Evolutionary conservation across 2,113 vertebrate genomes (phyloP), one percentile per base, ranked within the genome.

Genomic region (Coptodon bakossiorum): DNA sequence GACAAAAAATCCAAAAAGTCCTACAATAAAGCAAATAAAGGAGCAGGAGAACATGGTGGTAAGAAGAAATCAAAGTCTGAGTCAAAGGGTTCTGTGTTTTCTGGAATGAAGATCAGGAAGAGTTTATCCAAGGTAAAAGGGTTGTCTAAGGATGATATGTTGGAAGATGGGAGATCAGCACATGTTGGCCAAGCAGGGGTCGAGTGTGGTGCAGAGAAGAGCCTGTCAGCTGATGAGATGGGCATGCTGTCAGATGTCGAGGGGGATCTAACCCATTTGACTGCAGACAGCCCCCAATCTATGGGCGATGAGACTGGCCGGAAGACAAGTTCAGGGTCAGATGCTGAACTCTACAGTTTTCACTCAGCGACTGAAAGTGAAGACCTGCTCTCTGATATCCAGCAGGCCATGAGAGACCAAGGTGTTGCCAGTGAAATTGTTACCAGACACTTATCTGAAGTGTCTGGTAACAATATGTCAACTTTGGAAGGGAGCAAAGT

Each of bases 261-360:
- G 76, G 96, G 90, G 43, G 95, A 97, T 85, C 94, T 94, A 57
- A 95, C 91, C 92, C 90, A 68, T 86, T 92, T 96, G 80, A 92
- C 91, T 17, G 80, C 91, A 84, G 96, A 95, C 92, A 90, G 87
- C 83, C 91, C 83, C 31, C 95, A 94, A 80, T 94, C 95, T 78
- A 90, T 93, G 27, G 82, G 52, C 1, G 96, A 97, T 82, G 95
- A 97, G 81, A 95, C 95, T 89, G 96, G 95, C 95, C 96, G 96
- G 93, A 97, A 97, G 92, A 96, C 96, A 63, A 98, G 97, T 83
- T 99, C 98, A 1, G 98, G 96, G 71, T 99, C 98, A 0, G 98
- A 99, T 80, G 97, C 96, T 4, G 98, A 99, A 93, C 96, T 98
- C 85, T 98, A 98, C 91, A 99, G 98, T 96, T 99, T 98, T 93